Percentiles rank a stretch among this genome's conserved stretches.
Conservation (phyloP, 2,113 vertebrate species). For the Rhinoderma darwinii region DNA sequence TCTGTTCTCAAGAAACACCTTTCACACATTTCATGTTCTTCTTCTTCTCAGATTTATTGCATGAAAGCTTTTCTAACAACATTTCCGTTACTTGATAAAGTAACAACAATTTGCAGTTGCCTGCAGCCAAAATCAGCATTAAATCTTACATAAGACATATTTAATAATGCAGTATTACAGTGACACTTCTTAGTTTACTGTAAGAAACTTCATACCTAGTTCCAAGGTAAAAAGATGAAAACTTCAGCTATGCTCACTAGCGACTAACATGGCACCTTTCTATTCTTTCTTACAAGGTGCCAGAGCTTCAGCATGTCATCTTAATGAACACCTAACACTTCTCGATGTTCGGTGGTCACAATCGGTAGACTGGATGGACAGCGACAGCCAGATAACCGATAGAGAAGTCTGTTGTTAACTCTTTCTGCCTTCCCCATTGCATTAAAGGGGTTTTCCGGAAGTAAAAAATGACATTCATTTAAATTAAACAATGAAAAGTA, state of each 20-base stretch:
- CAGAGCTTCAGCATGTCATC: too few species aligned
- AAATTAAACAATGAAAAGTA: too few species aligned
- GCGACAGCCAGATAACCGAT: not conserved
- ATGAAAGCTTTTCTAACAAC: constrained; percentile 50
- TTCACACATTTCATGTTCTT: constrained; percentile 39
- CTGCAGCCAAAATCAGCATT: constrained; percentile 39
- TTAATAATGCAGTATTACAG: constrained; percentile 23
- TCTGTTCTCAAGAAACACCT: constrained; percentile 33
- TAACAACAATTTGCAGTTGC: constrained; percentile 42
- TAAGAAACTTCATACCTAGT: not conserved
- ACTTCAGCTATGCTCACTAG: not conserved
- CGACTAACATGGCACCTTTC: too few species aligned
- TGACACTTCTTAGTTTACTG: not conserved
- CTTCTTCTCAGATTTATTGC: constrained; percentile 41
- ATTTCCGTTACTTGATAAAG: constrained; percentile 45
- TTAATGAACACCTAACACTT: too few species aligned
- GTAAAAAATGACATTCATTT: too few species aligned
- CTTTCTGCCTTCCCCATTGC: not conserved
- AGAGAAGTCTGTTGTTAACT: not conserved
- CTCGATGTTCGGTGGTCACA: not conserved
- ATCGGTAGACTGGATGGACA: not conserved
- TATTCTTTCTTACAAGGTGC: too few species aligned
- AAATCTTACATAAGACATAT: constrained; percentile 46
- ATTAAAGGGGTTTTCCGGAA: too few species aligned
- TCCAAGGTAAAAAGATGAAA: not conserved